Evolutionary conservation across 2,113 vertebrate species (phyloP), one percentile per base, ranked within the genome.

Genomic region (Mungos mungo): DNA sequence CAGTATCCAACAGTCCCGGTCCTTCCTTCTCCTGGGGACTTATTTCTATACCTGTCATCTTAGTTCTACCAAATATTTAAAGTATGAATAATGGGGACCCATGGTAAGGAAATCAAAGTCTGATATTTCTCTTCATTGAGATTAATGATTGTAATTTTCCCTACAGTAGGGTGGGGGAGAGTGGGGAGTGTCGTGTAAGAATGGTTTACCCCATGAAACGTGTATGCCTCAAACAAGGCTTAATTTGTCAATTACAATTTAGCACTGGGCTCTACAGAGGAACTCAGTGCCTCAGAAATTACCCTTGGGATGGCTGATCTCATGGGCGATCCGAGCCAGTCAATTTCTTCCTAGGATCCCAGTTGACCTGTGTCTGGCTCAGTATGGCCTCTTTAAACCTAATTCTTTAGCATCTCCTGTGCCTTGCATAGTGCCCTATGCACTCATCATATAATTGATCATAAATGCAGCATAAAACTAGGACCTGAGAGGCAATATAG

Each of bases 141-240:
- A 98, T 98, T 95, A 98, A 98, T 98, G 94, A 91, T 93, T 41
- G 19, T 90, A 95, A 97, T 97, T 98, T 98, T 97, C 77, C 1
- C 71, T 35, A 16, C 2, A 45, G 50, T 71, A 0, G 12, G 96
- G 86, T 47, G 3, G 90, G 52, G 65, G 77, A 60, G 5, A 93
- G 1, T 5, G 63, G 27, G 54, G 27, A 91, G 29, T 96, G 21
- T 3, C 38, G 19, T 71, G 0, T 25, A 93, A 96, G 97, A 98
- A 98, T 72, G 65, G 84, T 72, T 54, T 91, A 13, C 57, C 89
- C 9, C 29, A 52, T 19, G 54, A 97, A 71, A 79, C 60, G 87
- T 60, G 3, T 10, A 71, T 52, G 31, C 95, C 66, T 93, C 31
- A 12, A 21, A 76, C 1, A 41, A 63, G 89, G 96, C 65, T 27